Evolutionary conservation across 2,888 invertebrate species (phyloP), one percentile per base, ranked within the genome.

Genomic region (Ornithoptera alexandrae): DNA sequence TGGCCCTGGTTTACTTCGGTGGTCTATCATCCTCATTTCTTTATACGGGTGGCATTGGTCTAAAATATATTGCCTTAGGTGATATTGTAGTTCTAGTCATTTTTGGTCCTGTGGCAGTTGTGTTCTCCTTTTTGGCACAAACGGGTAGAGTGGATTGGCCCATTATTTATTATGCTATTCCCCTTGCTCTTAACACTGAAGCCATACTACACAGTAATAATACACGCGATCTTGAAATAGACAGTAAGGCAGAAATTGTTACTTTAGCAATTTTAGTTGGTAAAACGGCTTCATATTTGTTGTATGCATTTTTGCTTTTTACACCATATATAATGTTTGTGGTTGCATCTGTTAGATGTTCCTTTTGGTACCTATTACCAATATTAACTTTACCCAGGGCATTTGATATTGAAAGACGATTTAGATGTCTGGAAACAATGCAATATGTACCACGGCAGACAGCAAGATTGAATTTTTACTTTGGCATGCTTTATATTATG

Each of bases 191-290:
- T 30, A 98, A 98, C 81, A 98, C 98, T 1, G 98, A 98, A 86
- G 98, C 98, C 65, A 98, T 98, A 81, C 92, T 99, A 70, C 98
- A 98, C 84, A 97, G 97, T 81, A 99, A 98, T 84, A 98, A 99
- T 84, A 97, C 98, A 0, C 94, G 98, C 75, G 98, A 98, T 89
- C 94, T 97, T 76, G 97, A 97, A 81, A 95, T 95, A 71, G 98
- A 98, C 82, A 94, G 95, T 72, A 95, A 95, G 83, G 98, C 97
- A 63, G 98, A 98, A 73, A 98, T 98, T 79, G 97, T 98, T 0
- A 99, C 98, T 20, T 89, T 98, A 78, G 98, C 98, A n/a, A 98
- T 98, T 81, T 89, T 98, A 67, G 96, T 98, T 75, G 98, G 98
- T 30, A 96, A 95, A 81, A 97, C 97, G 57, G 96, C 97, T 72